These are phyloP conservation scores for Asarcornis scutulata DNA, from an alignment of 2,113 vertebrate species.

Conservation along the genomic window DNA sequence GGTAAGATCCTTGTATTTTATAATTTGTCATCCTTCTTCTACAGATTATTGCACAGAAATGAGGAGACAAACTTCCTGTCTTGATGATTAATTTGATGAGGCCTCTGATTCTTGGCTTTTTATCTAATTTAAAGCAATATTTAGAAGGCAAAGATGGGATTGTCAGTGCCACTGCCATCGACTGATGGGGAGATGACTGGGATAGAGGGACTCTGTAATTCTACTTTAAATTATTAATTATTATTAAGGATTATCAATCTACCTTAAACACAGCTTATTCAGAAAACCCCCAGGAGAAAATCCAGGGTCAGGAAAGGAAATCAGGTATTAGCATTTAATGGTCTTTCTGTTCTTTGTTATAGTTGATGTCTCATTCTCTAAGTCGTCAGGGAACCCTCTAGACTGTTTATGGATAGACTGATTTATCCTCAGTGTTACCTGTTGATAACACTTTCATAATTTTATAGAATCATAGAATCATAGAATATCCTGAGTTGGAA, in stretches of 20 bases:
- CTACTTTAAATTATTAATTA: too few relatives aligned
- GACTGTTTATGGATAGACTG: neutral
- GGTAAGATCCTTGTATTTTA: neutral
- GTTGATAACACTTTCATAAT: neutral
- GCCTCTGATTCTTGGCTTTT: neutral
- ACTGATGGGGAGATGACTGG: neutral
- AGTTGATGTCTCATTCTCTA: neutral
- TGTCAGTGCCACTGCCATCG: neutral
- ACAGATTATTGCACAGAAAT: neutral
- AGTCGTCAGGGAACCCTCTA: neutral
- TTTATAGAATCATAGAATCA: neutral
- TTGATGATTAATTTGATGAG: neutral
- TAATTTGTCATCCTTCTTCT: neutral
- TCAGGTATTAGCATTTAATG: accelerated
- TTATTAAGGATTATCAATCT: neutral
- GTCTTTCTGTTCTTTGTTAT: neutral
- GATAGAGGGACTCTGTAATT: neutral
- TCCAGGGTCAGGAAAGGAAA: neutral
- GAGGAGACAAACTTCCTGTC: too few relatives aligned
- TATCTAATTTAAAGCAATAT: neutral
- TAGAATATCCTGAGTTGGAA: too few relatives aligned
- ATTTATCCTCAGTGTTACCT: neutral
- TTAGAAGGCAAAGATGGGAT: neutral
- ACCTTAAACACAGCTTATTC: neutral
- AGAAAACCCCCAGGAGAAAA: neutral